Evolutionary conservation across 2,797 vertebrate species (phyloP), one percentile per base, ranked within the genome.

Genomic region (Lithobates pipiens): DNA sequence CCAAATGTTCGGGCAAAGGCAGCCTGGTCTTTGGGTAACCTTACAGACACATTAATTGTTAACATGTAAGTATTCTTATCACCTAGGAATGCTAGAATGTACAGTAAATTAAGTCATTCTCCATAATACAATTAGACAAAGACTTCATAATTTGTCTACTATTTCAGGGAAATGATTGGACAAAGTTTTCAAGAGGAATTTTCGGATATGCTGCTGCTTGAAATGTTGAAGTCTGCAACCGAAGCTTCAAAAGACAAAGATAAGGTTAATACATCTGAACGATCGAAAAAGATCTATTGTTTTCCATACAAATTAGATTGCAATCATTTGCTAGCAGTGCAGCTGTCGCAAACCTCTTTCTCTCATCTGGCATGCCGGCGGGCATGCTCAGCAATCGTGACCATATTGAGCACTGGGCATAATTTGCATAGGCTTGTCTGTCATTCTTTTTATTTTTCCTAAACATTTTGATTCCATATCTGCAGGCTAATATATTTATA

Each of bases 21-120:
- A 42, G 97, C 98, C 21, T 99, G 98, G 98, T 98, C 98, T 18
- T 93, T 99, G 42, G 98, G 97, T 89, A 99, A 99, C 90, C 95
- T 99, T 63, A 98, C 98, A 0, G 98, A 99, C 89, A 97, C 97
- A 0, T 95, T 99, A 29, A 97, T 97, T 78, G 93, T 96, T 89
- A 99, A 98, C 91, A 98, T 97, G 98, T 99, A 91, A 80, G 98
- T 93, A 68, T 0, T 65, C 29, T 61, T 61, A 23, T 1, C 18
- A n/a, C n/a, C 8, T 13, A 8, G 23, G 16, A 4, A 23, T 61
- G 1, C 21, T 61, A 23, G 54, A 61, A 61, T 61, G 21, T 23
- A 57, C 23, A 21, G 1, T 57, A 23, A 54, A 54, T 32, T 32
- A 32, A 61, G 10, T 23, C 54, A 23, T 61, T 1, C 1, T 61